Conservation (phyloP, 1,140 invertebrate species). For the Ceratina japonica region DNA sequence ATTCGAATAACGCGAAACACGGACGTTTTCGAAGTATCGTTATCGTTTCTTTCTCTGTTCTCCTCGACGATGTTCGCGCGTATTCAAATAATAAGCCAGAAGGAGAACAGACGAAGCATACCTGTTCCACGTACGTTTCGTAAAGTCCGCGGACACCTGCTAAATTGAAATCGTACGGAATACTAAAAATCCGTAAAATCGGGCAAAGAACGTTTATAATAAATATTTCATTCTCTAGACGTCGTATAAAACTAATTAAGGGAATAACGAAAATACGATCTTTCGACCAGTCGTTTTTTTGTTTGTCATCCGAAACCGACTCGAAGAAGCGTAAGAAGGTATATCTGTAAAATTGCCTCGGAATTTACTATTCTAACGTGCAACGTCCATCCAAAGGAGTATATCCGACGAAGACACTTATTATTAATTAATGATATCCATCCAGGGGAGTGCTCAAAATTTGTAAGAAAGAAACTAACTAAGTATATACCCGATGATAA, state of each 20-base stretch:
- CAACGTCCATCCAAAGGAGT: conserved; percentile 55
- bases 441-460: conserved; percentile 50
- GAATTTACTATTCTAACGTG: conserved; percentile 44
- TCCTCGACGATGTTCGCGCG: not conserved
- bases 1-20: not conserved
- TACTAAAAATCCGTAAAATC: conserved; percentile 11
- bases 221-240: conserved; percentile 49
- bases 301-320: conserved; percentile 38
- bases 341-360: conserved; percentile 39
- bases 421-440: conserved; percentile 54
- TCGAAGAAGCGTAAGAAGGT: conserved; percentile 20
- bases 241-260: conserved; percentile 33
- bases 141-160: not conserved
- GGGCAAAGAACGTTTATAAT: conserved; percentile 22
- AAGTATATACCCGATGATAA: conserved; percentile 39
- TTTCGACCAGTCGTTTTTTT: conserved; percentile 39
- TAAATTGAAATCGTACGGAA: conserved; percentile 8
- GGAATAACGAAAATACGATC: conserved; percentile 36
- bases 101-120: too few species aligned
- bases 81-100: not conserved
- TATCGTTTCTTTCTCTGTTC: not conserved
- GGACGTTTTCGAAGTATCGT: conserved; percentile 18
- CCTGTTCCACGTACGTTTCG: conserved; percentile 20
- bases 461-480: conserved; percentile 24
- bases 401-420: conserved; percentile 36